Evolutionary conservation across 2,888 invertebrate genomes (phyloP).

Genomic region (Autographa gamma): DNA sequence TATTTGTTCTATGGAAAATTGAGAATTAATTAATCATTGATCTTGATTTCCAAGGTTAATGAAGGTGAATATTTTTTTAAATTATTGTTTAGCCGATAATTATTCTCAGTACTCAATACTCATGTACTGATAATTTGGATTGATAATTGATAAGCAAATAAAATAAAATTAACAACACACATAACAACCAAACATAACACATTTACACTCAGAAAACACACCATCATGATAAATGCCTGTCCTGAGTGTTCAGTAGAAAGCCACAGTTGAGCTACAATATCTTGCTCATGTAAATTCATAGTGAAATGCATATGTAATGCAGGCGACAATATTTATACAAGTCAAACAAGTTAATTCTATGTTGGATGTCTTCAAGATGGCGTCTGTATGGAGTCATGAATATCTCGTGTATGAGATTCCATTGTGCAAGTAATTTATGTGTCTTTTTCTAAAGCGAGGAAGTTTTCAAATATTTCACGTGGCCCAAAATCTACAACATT

Average conservation of each 20-base stretch:
- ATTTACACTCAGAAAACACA: not conserved
- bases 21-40: too few species aligned
- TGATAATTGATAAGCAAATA: too few species aligned
- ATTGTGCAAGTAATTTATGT: not conserved
- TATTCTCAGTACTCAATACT: too few species aligned
- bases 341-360: constrained; percentile 52
- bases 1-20: too few species aligned
- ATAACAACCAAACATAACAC: not conserved
- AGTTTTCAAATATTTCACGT: not conserved
- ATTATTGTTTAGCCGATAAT: too few species aligned
- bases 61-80: too few species aligned
- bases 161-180: not conserved
- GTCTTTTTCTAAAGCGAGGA: not conserved
- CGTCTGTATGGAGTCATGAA: constrained; percentile 28
- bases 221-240: not conserved
- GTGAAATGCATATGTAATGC: constrained; percentile 59
- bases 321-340: constrained; percentile 55
- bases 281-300: constrained; percentile 58
- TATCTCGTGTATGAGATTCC: not conserved
- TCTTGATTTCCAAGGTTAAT: too few species aligned
- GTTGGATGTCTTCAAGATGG: constrained; percentile 50
- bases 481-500: too few species aligned
- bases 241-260: constrained; percentile 31
- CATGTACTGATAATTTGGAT: too few species aligned
- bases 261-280: constrained; percentile 48